Evolutionary conservation across 2,797 vertebrate species (phyloP).

Genomic region (Rhinatrema bivittatum): DNA sequence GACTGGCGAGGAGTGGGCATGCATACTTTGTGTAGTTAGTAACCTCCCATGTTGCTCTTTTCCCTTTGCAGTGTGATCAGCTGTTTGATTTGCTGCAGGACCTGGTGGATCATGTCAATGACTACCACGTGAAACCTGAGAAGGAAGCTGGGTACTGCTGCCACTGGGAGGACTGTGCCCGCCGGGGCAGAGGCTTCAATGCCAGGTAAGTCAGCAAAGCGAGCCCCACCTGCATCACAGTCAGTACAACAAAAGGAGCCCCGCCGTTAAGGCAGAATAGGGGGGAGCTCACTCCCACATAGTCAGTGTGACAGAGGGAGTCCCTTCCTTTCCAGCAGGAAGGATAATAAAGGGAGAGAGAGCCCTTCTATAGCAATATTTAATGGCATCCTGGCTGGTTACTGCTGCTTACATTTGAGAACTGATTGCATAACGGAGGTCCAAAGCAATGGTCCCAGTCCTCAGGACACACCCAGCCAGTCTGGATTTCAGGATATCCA

Average conservation of each 20-base stretch:
- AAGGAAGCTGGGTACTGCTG: slow-evolving; percentile 94
- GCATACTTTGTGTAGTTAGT: not conserved
- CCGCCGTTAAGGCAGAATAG: too few species aligned
- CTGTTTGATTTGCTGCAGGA: slow-evolving; percentile 93
- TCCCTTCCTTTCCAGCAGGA: too few species aligned
- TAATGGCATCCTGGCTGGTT: not conserved
- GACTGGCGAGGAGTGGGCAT: not conserved
- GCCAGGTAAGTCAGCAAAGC: slow-evolving; percentile 64
- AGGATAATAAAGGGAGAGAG: too few species aligned
- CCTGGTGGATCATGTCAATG: slow-evolving; percentile 92
- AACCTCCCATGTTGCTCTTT: not conserved
- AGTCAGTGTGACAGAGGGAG: not conserved
- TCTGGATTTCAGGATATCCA: too few species aligned
- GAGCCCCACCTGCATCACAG: too few species aligned
- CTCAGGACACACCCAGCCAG: too few species aligned
- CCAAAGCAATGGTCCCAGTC: too few species aligned
- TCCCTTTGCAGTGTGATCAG: slow-evolving; percentile 76
- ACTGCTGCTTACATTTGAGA: too few species aligned
- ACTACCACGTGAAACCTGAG: slow-evolving; percentile 92
- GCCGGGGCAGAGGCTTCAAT: slow-evolving; percentile 90
- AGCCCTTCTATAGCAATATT: too few species aligned
- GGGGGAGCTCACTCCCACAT: not conserved
- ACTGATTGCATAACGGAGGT: too few species aligned
- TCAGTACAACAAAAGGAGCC: too few species aligned
- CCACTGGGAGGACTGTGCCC: slow-evolving; percentile 94